These are phyloP conservation scores for Platichthys flesus DNA, from an alignment of 2,113 vertebrate species.

Conservation along the genomic window DNA sequence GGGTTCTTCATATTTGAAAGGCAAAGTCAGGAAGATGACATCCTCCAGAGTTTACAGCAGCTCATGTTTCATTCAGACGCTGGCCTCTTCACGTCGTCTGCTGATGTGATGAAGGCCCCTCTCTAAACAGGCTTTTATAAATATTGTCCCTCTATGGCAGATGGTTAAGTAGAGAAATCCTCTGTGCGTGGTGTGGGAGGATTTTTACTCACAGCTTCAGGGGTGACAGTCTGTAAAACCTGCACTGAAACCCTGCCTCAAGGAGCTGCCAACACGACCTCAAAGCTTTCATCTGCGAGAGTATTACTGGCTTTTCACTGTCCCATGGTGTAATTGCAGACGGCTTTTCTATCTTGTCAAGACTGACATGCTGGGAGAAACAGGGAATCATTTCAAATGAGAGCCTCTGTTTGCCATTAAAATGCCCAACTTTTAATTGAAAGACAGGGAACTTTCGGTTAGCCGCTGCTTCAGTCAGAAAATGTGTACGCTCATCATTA, in stretches of 20 bases:
- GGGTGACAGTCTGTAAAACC: constrained; percentile 65
- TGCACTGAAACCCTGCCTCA: constrained; percentile 54
- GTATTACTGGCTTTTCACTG: constrained; percentile 34
- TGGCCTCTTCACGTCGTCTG: constrained; percentile 21
- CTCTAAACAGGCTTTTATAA: constrained; percentile 41
- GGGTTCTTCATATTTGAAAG: neutral
- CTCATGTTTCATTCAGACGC: constrained; percentile 28
- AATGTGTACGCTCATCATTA: constrained; percentile 32
- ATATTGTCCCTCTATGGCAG: constrained; percentile 44
- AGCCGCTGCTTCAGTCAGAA: constrained; percentile 9
- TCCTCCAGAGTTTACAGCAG: no score
- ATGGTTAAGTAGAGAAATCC: constrained; percentile 43
- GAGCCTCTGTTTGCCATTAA: constrained; percentile 9
- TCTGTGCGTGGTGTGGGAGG: constrained; percentile 52
- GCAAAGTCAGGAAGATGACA: neutral
- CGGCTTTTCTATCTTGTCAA: constrained; percentile 33
- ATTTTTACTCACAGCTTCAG: constrained; percentile 60
- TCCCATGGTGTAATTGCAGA: constrained; percentile 45
- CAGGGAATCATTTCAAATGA: neutral
- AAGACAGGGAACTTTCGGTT: neutral
- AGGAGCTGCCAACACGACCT: constrained; percentile 57
- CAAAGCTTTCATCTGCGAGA: constrained; percentile 59
- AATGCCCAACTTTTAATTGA: constrained; percentile 39
- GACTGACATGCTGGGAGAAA: constrained; percentile 28
- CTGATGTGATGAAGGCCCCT: constrained; percentile 28